phyloP scores from a whole-genome alignment of 92 coral and sea anemone genomes.

The Plumapathes pennacea region DNA sequence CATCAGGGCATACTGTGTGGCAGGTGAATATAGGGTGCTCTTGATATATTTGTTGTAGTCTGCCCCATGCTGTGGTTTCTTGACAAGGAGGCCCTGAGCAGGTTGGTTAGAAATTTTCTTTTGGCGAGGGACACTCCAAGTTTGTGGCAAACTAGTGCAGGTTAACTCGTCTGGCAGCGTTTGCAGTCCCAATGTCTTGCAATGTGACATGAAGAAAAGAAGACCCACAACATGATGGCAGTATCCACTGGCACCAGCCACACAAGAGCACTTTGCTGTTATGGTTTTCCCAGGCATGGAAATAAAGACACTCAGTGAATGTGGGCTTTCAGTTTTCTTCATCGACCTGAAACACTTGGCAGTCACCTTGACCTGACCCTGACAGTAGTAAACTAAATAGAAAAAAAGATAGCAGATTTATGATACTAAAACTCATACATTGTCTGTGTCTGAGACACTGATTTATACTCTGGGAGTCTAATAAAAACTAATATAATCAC shows the following conservation, averaged over 20 bases:
- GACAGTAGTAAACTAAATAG: no score
- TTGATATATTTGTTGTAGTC: conserved; percentile 46
- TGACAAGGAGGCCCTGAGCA: conserved; percentile 37
- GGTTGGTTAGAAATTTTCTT: conserved; percentile 5
- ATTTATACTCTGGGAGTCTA: no score
- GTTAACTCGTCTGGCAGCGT: conserved; percentile 59
- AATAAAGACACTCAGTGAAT: no score
- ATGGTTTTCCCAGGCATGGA: conserved; percentile 2
- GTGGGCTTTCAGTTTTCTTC: no score
- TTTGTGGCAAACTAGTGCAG: conserved; percentile 50
- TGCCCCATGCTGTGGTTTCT: conserved; percentile 52
- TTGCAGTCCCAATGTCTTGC: conserved; percentile 40
- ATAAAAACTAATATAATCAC: no score
- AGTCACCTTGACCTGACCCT: no score
- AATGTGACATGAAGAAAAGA: conserved; percentile 45
- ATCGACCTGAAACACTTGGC: no score
- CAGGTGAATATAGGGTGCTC: conserved; percentile 51
- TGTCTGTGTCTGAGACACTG: no score
- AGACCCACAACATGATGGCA: conserved; percentile 58
- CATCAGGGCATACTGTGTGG: conserved; percentile 8
- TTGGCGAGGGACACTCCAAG: conserved; percentile 55
- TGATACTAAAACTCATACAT: no score
- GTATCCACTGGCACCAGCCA: conserved; percentile 53
- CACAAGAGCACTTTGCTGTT: conserved; percentile 52
- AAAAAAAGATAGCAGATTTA: no score